These are phyloP conservation scores for Synanthedon vespiformis DNA, from an alignment of 2,888 invertebrate species.

Conservation along the genomic window DNA sequence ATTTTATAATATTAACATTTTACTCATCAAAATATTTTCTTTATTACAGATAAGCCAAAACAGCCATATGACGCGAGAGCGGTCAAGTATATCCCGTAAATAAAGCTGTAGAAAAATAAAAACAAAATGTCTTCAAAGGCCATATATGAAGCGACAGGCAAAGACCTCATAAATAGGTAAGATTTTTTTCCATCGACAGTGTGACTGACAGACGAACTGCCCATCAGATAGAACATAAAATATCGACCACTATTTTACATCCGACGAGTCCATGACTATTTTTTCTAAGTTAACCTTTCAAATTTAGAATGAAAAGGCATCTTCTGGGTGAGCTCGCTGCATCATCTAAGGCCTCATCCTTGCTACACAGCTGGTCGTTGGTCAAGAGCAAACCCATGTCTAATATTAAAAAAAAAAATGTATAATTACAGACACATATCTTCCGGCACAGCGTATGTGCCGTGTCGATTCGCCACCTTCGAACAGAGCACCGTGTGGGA, in stretches of 20 bases:
- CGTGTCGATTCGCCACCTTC: constrained; percentile 86
- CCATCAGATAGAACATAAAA: too few species aligned
- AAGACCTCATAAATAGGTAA: constrained; percentile 86
- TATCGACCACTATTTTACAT: too few species aligned
- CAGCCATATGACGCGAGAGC: constrained; percentile 45
- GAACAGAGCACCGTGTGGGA: constrained; percentile 83
- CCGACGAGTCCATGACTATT: too few species aligned
- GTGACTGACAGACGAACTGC: too few species aligned
- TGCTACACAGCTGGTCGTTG: too few species aligned
- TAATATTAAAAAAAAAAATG: too few species aligned
- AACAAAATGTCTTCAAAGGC: constrained; percentile 94
- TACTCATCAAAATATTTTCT: constrained; percentile 4
- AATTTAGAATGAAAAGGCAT: too few species aligned
- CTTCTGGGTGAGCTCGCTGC: too few species aligned
- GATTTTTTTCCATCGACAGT: neutral
- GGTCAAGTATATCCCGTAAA: neutral
- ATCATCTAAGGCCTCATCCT: too few species aligned
- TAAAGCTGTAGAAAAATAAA: constrained; percentile 2
- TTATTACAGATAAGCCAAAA: constrained; percentile 23
- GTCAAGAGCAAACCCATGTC: too few species aligned
- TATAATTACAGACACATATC: constrained; percentile 68
- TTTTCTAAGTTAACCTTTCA: too few species aligned
- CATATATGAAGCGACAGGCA: constrained; percentile 94
- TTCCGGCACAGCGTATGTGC: constrained; percentile 74
- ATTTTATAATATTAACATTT: neutral